A percentile compares a stretch with the other conserved stretches of the same genome.
Conservation (phyloP, 1,140 invertebrate species). For the Eriocheir sinensis region DNA sequence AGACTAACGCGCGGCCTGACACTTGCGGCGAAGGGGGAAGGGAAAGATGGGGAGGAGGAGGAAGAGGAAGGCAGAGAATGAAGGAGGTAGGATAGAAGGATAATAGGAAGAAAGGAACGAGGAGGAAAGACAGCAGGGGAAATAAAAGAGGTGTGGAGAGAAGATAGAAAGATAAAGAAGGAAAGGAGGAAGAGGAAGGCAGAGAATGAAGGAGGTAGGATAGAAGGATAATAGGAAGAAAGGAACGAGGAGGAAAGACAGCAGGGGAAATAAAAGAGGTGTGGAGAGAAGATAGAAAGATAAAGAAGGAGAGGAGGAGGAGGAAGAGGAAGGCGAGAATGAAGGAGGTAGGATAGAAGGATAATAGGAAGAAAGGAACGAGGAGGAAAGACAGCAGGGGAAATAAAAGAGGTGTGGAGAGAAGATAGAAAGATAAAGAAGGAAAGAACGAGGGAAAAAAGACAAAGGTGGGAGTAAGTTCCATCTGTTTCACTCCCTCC, state of each 20-base stretch:
- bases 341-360: not conserved
- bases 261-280: not conserved
- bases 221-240: not conserved
- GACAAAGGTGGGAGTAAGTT: no score
- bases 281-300: no score
- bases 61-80: not conserved
- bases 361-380: not conserved
- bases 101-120: not conserved
- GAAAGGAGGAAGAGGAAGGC: slow-evolving; percentile 14
- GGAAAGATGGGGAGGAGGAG: not conserved
- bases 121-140: not conserved
- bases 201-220: slow-evolving; percentile 32
- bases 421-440: no score
- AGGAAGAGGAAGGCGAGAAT: not conserved
- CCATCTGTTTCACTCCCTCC: no score
- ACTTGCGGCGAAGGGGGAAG: not conserved
- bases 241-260: not conserved
- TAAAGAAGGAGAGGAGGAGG: slow-evolving; percentile 5
- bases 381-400: no score
- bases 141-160: no score
- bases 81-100: not conserved
- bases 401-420: no score
- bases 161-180: not conserved
- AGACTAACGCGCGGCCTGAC: not conserved
- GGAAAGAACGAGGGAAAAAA: no score